A percentile compares a stretch with the other conserved stretches of the same genome.
phyloP scores from a whole-genome alignment of 2,797 vertebrate genomes.

The Gadopsis bispinosus region DNA sequence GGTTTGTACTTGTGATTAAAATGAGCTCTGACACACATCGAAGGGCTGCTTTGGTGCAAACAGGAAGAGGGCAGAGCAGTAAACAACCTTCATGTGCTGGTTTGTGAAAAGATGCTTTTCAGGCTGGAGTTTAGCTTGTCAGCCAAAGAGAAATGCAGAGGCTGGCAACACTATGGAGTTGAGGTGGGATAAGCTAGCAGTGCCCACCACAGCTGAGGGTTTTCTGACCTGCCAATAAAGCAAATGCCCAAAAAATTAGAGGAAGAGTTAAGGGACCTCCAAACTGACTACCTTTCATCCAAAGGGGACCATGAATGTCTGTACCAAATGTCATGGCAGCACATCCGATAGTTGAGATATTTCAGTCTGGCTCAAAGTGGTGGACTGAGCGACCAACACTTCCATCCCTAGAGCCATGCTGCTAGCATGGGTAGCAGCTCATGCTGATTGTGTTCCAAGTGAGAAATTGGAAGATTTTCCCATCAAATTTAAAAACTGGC shows the following conservation, averaged over 20 bases:
- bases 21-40: conserved; percentile 17
- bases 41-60: neutral
- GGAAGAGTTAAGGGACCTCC: too few species aligned
- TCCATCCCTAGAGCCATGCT: neutral
- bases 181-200: neutral
- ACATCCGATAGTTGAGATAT: neutral
- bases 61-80: neutral
- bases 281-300: neutral
- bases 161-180: neutral
- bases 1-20: conserved; percentile 17
- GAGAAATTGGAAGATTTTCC: neutral
- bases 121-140: neutral
- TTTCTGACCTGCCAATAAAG: conserved; percentile 6
- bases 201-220: too few species aligned
- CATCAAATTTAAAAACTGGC: conserved; percentile 4
- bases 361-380: neutral
- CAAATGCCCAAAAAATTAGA: neutral
- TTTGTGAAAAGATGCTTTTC: neutral
- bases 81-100: neutral
- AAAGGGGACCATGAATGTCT: neutral
- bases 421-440: neutral
- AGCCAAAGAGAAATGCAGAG: too few species aligned
- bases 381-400: too few species aligned
- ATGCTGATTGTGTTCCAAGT: neutral
- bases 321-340: neutral